Percentiles rank a stretch among this genome's conserved stretches.
These are phyloP conservation scores for Morbakka virulenta DNA, from an alignment of 30 jellyfish, hydroid and myxozoan species.

Conservation along the genomic window DNA sequence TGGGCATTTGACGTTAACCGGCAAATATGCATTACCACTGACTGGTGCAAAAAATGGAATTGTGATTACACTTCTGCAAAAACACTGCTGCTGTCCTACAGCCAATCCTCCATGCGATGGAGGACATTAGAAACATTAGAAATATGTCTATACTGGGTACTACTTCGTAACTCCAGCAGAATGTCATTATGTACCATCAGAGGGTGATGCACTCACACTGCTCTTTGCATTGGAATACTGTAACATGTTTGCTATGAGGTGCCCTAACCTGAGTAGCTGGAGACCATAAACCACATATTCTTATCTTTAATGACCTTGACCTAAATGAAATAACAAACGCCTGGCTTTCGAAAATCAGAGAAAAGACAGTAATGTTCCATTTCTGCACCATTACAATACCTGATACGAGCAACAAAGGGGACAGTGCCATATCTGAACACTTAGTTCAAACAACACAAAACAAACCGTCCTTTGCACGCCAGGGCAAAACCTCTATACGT, in stretches of 20 bases:
- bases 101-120: slow-evolving; percentile 41
- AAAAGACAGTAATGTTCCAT: slow-evolving; percentile 40
- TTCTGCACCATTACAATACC: slow-evolving; percentile 31
- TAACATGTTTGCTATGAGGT: slow-evolving; percentile 31
- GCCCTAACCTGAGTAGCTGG: slow-evolving; percentile 40
- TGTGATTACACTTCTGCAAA: slow-evolving; percentile 39
- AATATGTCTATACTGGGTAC: slow-evolving; percentile 58
- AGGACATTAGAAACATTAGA: slow-evolving; percentile 65
- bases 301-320: slow-evolving; percentile 32
- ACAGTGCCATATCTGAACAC: too few relatives aligned
- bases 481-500: too few relatives aligned
- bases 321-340: slow-evolving; percentile 38
- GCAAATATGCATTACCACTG: slow-evolving; percentile 53
- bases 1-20: slow-evolving; percentile 35
- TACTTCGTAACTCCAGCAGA: slow-evolving; percentile 47
- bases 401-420: too few relatives aligned
- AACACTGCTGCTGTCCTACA: slow-evolving; percentile 50
- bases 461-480: too few relatives aligned
- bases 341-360: slow-evolving; percentile 17
- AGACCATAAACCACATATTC: slow-evolving; percentile 58
- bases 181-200: slow-evolving; percentile 62
- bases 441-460: too few relatives aligned
- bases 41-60: slow-evolving; percentile 71
- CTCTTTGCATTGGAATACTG: slow-evolving; percentile 34
- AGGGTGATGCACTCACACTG: slow-evolving; percentile 61